Evolutionary conservation across 2,797 vertebrate genomes (phyloP), one percentile per base, ranked within the genome.

Genomic region (Pangasius macronema): DNA sequence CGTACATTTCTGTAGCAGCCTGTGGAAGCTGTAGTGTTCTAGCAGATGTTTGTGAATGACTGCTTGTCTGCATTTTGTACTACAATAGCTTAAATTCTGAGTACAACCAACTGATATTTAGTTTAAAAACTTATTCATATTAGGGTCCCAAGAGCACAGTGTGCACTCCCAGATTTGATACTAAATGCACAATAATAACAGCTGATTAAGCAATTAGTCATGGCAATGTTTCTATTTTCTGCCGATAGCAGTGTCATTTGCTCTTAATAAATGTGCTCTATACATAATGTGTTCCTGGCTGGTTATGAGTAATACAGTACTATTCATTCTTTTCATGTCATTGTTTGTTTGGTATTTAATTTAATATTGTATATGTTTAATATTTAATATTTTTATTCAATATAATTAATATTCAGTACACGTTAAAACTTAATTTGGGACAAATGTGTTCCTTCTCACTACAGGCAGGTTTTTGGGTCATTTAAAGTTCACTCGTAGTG

Each of bases 21-120:
- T n/a, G 46, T 14, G 27, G 22, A n/a, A 51, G 6, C 11, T 77
- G 13, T 18, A 67, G 61, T 67, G 67, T 67, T 5, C 61, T 51
- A 55, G 65, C 65, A 70, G 61, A 30, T 59, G 80, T 49, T 65
- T 82, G 80, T 46, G 61, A 63, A 82, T 61, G 36, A 49, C 81
- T 61, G n/a, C 30, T 68, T 68, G 30, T 82, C 57, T 80, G 10
- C 55, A 39, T 36, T 9, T 80, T 57, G 76, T 57, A 33, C 55
- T 61, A 18, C 22, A 61, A 2, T 42, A 27, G 57, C 10, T 27
- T 27, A 63, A 63, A 59, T 24, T 18, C 55, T 63, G 55, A 68
- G 51, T 46, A 51, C 5, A 63, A 63, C n/a, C 36, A 67, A 67
- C 18, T 30, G 61, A 16, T 83, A 51, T 68, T 65, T 68, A 51